A percentile compares a stretch with the other conserved stretches of the same genome.
These are phyloP conservation scores for Sebastolobus alascanus DNA, from an alignment of 2,797 vertebrate genomes.

Conservation along the genomic window DNA sequence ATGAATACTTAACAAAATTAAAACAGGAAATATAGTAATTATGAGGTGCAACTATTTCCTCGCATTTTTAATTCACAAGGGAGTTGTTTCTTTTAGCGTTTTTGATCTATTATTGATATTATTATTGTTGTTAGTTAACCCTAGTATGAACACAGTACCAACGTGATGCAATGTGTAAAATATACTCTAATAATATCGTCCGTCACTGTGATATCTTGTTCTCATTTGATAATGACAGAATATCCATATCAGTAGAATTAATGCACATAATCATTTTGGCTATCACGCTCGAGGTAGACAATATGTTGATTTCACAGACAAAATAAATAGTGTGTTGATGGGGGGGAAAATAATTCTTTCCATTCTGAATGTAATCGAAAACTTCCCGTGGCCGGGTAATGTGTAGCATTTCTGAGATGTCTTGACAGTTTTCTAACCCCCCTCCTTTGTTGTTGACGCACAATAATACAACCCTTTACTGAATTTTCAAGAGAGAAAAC, in stretches of 20 bases:
- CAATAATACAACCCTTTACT: slow-evolving; percentile 1
- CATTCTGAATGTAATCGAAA: neutral
- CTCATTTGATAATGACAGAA: neutral
- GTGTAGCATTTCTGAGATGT: neutral
- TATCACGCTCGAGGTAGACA: neutral
- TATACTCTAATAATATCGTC: neutral
- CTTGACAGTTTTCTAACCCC: neutral
- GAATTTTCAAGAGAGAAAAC: slow-evolving; percentile 24
- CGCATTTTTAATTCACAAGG: neutral
- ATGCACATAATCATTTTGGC: neutral
- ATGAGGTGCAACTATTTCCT: neutral
- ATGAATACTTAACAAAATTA: neutral
- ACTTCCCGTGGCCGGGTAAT: neutral
- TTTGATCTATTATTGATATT: neutral
- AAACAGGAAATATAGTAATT: neutral
- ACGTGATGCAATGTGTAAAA: neutral
- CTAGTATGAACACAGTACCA: neutral
- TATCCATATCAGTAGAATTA: neutral
- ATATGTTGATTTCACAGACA: neutral
- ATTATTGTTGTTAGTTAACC: neutral
- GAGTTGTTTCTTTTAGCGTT: neutral
- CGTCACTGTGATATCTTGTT: neutral
- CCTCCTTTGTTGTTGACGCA: neutral
- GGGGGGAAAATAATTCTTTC: neutral
- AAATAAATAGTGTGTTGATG: neutral